Base-by-base conservation (phyloP, 1,140 invertebrate species). In the Brachionus manjavacas region DNA sequence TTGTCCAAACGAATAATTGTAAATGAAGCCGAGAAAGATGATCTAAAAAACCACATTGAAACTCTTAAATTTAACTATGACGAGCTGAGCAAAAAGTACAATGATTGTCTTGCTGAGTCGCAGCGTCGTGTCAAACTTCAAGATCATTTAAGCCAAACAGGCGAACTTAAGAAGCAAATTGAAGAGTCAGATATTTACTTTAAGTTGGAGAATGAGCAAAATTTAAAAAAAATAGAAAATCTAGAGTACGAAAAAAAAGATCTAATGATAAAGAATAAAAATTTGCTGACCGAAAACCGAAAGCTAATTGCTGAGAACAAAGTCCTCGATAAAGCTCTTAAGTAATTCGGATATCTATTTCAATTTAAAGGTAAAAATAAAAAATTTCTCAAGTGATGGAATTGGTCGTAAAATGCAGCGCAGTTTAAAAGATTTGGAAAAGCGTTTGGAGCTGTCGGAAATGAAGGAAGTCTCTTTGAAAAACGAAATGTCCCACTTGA, bases 61-160 rank as follows among this genome's bases (percentile, higher is more conserved):
- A 70, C 7, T 11, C 23, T 83, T 35, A 68, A 68, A 46, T 52
- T 83, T 9, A 83, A 43, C 11, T 68, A 70, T 70, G 81, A 83
- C 23, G 81, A 83, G 8, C 70, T 72, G 39, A 83, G 31, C 41
- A 41, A 46, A 23, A 60, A 81, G 25, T 68, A 35, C 41, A 81
- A 28, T 8, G 79, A 81, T 16, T 81, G 52, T 35, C 41, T 64
- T 14, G 41, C 64, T 43, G 79, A 81, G 35, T 12, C 64, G 1
- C 52, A 68, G 20, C 79, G 79, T 1, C 20, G 52, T 64, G 79
- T 81, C 3, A 7, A 25, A 16, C 64, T 81, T 11, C 52, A 81
- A 41, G 79, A 81, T 23, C 79, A 81, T 81, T 41, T 81, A n/a
- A 43, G n/a, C 14, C 52, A 81, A 81, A 81, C 64, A 14, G 39